phyloP scores from a whole-genome alignment of 2,797 vertebrate species.

The Emys orbicularis region DNA sequence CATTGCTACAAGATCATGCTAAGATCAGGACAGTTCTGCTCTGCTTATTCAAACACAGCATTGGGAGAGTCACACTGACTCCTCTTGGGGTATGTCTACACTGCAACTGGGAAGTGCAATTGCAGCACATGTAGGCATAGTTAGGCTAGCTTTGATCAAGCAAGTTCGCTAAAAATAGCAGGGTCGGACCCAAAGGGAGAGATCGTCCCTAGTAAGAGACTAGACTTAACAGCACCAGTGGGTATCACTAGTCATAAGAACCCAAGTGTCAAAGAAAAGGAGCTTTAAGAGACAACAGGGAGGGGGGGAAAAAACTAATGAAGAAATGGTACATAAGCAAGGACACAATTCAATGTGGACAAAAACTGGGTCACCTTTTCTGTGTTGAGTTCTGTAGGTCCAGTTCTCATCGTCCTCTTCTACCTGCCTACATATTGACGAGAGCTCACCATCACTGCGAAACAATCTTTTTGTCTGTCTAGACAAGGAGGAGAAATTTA shows the following conservation, averaged over 20 bases:
- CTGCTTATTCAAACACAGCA: background rate
- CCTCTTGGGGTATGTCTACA: background rate
- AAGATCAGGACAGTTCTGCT: background rate
- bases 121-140: background rate
- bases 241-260: background rate
- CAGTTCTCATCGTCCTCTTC: conserved; percentile 88
- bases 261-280: background rate
- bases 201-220: background rate
- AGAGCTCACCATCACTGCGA: conserved; percentile 92
- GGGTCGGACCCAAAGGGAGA: background rate
- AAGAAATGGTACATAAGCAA: background rate
- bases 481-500: conserved; percentile 92
- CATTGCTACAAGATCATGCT: background rate
- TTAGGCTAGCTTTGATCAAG: background rate
- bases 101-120: background rate
- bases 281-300: background rate
- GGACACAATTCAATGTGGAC: background rate
- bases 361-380: conserved; percentile 88
- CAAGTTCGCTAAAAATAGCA: background rate
- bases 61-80: background rate
- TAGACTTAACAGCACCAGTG: background rate
- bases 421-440: conserved; percentile 77
- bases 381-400: conserved; percentile 89
- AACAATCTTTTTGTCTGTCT: conserved; percentile 92
- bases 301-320: background rate